Evolutionary conservation across 2,888 invertebrate genomes (phyloP).

Genomic region (Philereme vetulata): DNA sequence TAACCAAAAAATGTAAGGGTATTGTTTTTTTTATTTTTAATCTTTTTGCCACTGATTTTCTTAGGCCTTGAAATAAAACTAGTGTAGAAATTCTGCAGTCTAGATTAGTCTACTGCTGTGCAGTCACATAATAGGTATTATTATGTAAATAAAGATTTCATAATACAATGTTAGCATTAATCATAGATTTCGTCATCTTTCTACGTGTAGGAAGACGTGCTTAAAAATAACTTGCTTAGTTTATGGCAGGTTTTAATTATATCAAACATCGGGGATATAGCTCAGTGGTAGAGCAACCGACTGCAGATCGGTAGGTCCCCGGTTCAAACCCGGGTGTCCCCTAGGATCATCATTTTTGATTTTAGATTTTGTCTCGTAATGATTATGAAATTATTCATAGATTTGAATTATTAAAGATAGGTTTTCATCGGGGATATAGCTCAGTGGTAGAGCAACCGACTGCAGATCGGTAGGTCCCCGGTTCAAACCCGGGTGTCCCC

Average conservation of each 20-base stretch:
- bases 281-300: conserved; percentile 32
- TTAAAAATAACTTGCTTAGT: background rate
- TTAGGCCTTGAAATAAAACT: too few species aligned
- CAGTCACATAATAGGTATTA: too few species aligned
- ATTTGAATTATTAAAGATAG: background rate
- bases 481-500: conserved; percentile 28
- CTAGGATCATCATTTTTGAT: conserved; percentile 1
- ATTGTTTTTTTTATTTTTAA: too few species aligned
- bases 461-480: conserved; percentile 24
- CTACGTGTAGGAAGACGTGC: conserved; percentile 18
- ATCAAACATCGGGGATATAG: conserved; percentile 26
- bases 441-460: conserved; percentile 28
- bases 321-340: conserved; percentile 31
- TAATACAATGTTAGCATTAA: too few species aligned
- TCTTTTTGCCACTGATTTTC: too few species aligned
- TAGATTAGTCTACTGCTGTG: too few species aligned
- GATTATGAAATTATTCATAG: background rate
- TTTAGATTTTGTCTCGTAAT: background rate
- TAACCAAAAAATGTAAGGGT: too few species aligned
- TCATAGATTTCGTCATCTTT: conserved; percentile 10
- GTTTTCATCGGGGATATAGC: conserved; percentile 21
- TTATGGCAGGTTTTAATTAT: background rate
- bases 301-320: conserved; percentile 29
- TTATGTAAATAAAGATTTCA: too few species aligned
- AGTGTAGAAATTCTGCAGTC: too few species aligned